Base-by-base conservation (phyloP, 2,888 invertebrate genomes). In the Ctenicera cuprea region DNA sequence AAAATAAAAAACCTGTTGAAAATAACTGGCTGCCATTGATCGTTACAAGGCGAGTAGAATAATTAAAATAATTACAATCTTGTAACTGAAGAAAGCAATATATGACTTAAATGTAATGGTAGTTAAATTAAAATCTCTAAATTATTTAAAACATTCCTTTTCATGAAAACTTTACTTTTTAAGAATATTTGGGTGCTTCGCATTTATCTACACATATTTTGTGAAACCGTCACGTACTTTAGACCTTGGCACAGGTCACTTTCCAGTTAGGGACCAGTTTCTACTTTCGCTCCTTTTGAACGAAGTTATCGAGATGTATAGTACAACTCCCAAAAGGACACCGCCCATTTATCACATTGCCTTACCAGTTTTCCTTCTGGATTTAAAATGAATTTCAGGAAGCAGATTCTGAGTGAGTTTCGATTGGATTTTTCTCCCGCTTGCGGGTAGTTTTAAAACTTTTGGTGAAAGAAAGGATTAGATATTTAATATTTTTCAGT, bases 281-380 rank as follows among this genome's bases (percentile, higher is more conserved):
- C 59, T 37, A 38, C 38, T 38, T 59, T 41, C 59, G 9, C 16
- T 38, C 38, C 18, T 59, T 41, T 37, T 38, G 59, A 59, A 37
- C 59, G 38, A 59, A 59, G 59, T 59, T 59, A 59, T 59, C 54
- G 54, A n/a, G 38, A 59, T 38, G 38, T 37, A 38, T 38, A 59
- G 38, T 38, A 41, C 59, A 37, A 59, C 38, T 38, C 59, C 59
- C 59, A 18, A 20, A 37, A 38, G 59, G 20, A 59, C 38, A 38
- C 38, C 52, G 20, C 59, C 59, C 59, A 54, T 54, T 59, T 38
- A 37, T 59, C 59, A 37, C 38, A 48, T 38, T 20, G 33, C 59
- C 14, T 20, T 38, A 38, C 12, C 59, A 11, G 7, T 59, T 59
- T 59, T 8, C 59, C 14, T 30, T 48, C 30, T 33, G 54, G 54